Evolutionary conservation across 2,113 vertebrate genomes (phyloP).

Genomic region (Pterocles orientalis): DNA sequence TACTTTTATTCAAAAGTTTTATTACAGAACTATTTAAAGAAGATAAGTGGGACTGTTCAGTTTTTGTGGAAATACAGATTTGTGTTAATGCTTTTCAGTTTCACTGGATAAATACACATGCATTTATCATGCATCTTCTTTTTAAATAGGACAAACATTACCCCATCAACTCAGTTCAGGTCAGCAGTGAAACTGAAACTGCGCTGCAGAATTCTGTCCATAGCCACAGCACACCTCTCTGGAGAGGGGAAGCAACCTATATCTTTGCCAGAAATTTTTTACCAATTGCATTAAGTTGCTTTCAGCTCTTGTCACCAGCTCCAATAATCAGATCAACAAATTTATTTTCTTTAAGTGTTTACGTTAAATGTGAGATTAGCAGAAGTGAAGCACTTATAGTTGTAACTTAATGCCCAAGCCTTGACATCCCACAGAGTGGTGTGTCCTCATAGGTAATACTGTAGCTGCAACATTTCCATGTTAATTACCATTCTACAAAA

Average conservation of each 20-base stretch:
- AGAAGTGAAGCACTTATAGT: fast-evolving
- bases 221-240: not conserved
- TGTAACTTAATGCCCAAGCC: not conserved
- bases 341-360: not conserved
- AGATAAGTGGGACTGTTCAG: not conserved
- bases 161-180: not conserved
- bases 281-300: not conserved
- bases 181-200: not conserved
- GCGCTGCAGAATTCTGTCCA: fast-evolving
- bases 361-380: not conserved
- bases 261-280: not conserved
- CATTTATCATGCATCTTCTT: not conserved
- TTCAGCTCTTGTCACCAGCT: not conserved
- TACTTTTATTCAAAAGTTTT: not conserved
- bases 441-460: too few species aligned
- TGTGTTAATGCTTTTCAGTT: not conserved
- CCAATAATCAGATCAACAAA: not conserved
- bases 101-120: not conserved
- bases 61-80: not conserved
- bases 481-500: not conserved
- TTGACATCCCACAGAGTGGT: fast-evolving
- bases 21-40: not conserved
- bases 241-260: not conserved
- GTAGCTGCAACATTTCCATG: not conserved
- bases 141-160: not conserved